phyloP scores from a whole-genome alignment of 1,140 invertebrate genomes.

The Saccostrea echinata region DNA sequence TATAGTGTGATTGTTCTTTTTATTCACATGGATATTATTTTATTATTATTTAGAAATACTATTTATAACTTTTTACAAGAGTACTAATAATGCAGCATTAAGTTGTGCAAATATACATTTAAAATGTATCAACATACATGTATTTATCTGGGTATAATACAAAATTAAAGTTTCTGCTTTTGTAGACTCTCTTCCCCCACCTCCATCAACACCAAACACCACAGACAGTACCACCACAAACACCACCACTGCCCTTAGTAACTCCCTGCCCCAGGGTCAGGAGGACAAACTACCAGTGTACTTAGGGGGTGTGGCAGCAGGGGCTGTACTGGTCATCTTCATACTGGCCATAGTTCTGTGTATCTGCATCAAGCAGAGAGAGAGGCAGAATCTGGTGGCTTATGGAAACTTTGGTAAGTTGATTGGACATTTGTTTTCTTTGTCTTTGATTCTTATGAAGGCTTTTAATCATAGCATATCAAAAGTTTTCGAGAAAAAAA shows the following conservation, averaged over 20 bases:
- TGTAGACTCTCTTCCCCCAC: constrained; percentile 36
- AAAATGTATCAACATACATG: too few species aligned
- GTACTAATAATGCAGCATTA: too few species aligned
- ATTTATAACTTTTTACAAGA: too few species aligned
- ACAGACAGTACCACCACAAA: neutral
- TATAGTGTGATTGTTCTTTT: too few species aligned
- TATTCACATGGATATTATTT: too few species aligned
- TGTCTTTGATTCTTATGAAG: neutral
- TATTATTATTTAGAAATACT: too few species aligned
- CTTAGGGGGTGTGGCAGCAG: constrained; percentile 63
- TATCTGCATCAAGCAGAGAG: constrained; percentile 54
- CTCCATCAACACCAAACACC: constrained; percentile 32
- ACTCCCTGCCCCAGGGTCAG: neutral
- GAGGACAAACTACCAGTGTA: constrained; percentile 61
- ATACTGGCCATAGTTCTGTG: constrained; percentile 60
- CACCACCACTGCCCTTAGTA: neutral
- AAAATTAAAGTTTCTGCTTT: neutral
- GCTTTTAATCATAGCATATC: neutral
- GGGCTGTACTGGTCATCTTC: constrained; percentile 58
- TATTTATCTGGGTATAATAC: too few species aligned
- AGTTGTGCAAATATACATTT: too few species aligned
- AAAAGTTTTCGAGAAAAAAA: too few species aligned
- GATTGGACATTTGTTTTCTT: neutral
- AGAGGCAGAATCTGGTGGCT: constrained; percentile 56
- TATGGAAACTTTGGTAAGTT: constrained; percentile 17